A percentile compares a stretch with the other conserved stretches of the same genome.
Conservation (phyloP, 2,797 vertebrate species). For the Urosaurus nigricauda region DNA sequence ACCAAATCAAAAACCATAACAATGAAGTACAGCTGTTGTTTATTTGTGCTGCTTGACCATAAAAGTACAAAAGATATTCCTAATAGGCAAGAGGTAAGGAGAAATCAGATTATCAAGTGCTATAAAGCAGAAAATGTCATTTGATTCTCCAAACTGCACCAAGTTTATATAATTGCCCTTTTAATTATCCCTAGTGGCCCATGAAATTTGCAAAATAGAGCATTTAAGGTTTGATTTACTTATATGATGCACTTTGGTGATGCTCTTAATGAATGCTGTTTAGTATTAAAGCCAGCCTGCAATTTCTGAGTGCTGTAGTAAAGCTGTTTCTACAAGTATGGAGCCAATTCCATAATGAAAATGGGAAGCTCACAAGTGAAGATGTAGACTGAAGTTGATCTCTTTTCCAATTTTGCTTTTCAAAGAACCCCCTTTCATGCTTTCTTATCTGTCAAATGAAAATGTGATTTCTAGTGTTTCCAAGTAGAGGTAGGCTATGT, state of each 20-base stretch:
- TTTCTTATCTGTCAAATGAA: constrained; percentile 51
- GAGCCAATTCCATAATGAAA: constrained; percentile 42
- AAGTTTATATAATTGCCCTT: constrained; percentile 88
- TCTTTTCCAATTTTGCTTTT: constrained; percentile 46
- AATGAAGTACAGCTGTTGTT: constrained; percentile 70
- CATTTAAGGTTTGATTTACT: constrained; percentile 85
- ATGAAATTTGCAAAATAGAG: constrained; percentile 88
- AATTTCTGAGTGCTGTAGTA: constrained; percentile 71
- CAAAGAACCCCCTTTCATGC: constrained; percentile 38
- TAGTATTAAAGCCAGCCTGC: constrained; percentile 77
- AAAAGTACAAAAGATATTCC: constrained; percentile 70
- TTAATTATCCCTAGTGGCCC: constrained; percentile 88
- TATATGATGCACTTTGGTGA: constrained; percentile 84
- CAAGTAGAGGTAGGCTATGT: constrained; percentile 36
- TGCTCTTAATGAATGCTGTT: constrained; percentile 84
- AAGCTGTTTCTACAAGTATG: constrained; percentile 45
- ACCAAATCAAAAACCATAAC: neutral
- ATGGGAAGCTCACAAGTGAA: constrained; percentile 36
- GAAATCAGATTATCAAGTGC: constrained; percentile 79
- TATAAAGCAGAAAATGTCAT: constrained; percentile 88
- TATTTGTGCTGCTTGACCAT: constrained; percentile 76
- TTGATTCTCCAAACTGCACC: constrained; percentile 85
- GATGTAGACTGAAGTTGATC: constrained; percentile 17
- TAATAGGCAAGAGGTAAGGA: constrained; percentile 67
- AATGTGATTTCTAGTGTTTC: constrained; percentile 52